Percentiles rank a stretch among this genome's conserved stretches.
These are phyloP conservation scores for Mungos mungo DNA, from an alignment of 2,113 vertebrate species.

Conservation along the genomic window DNA sequence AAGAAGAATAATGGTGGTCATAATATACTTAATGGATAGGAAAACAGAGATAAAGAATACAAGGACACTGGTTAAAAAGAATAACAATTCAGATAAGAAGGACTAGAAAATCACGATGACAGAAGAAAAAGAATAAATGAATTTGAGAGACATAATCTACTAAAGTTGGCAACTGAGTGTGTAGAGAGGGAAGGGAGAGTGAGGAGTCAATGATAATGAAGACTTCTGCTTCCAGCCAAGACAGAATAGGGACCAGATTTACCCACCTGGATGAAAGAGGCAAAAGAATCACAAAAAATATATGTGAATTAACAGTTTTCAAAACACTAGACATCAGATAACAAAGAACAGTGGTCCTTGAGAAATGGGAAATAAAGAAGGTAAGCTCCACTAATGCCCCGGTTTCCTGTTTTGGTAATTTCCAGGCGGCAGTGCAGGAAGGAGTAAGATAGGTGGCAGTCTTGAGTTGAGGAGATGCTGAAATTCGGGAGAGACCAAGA, in stretches of 20 bases:
- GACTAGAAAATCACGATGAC: background rate
- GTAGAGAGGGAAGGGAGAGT: background rate
- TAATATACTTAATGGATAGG: background rate
- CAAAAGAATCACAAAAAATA: background rate
- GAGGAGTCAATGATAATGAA: background rate
- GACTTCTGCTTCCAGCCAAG: background rate
- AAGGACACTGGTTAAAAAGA: background rate
- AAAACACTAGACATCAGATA: background rate
- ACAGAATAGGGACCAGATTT: background rate
- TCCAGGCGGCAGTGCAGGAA: background rate
- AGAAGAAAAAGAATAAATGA: background rate
- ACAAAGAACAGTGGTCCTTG: background rate
- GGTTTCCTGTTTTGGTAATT: background rate
- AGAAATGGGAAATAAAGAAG: background rate
- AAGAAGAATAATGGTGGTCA: background rate
- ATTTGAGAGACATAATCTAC: background rate
- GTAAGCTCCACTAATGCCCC: background rate
- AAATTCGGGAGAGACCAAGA: background rate
- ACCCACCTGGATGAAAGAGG: background rate
- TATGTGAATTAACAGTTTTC: background rate
- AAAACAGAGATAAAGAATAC: background rate
- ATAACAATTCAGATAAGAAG: background rate
- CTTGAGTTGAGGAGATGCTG: background rate
- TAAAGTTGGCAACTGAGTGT: background rate
- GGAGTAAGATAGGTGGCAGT: background rate